These are phyloP conservation scores for Cheilosia scutellata DNA, from an alignment of 2,888 invertebrate species.

Conservation along the genomic window DNA sequence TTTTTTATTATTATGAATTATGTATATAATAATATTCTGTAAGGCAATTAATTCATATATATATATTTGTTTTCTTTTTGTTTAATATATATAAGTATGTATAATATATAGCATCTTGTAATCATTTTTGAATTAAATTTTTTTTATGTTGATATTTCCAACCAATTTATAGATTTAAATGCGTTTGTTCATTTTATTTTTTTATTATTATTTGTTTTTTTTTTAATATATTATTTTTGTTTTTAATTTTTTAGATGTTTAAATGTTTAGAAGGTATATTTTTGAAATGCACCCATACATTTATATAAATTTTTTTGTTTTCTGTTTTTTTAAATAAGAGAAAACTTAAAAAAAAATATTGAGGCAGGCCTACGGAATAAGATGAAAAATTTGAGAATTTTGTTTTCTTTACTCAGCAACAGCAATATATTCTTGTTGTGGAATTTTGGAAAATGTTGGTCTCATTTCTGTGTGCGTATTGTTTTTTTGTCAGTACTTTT, in stretches of 20 bases:
- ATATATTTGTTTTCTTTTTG: conserved; percentile 53
- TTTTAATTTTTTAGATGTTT: conserved; percentile 31
- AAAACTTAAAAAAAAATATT: conserved; percentile 30
- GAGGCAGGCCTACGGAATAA: conserved; percentile 54
- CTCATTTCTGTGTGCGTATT: conserved; percentile 66
- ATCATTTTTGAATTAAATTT: conserved; percentile 53
- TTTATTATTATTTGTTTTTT: conserved; percentile 43
- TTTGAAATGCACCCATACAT: conserved; percentile 75
- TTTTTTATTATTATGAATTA: conserved; percentile 67
- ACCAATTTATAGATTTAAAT: conserved; percentile 69
- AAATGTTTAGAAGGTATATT: conserved; percentile 62
- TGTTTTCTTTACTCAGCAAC: conserved; percentile 3
- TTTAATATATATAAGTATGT: conserved; percentile 69
- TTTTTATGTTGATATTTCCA: conserved; percentile 71
- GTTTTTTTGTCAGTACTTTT: conserved; percentile 49
- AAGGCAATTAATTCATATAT: conserved; percentile 76
- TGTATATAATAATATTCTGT: conserved; percentile 76
- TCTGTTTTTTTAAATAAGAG: conserved; percentile 23
- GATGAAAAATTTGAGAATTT: conserved; percentile 13
- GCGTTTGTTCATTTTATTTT: conserved; percentile 44
- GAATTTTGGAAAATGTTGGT: conserved; percentile 53
- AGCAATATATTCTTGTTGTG: conserved; percentile 6
- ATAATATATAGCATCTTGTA: conserved; percentile 74
- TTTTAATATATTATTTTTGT: conserved; percentile 28
- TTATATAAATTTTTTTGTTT: conserved; percentile 53